Evolutionary conservation across 1,140 invertebrate species (phyloP).

Genomic region (Drosophila neocordata): DNA sequence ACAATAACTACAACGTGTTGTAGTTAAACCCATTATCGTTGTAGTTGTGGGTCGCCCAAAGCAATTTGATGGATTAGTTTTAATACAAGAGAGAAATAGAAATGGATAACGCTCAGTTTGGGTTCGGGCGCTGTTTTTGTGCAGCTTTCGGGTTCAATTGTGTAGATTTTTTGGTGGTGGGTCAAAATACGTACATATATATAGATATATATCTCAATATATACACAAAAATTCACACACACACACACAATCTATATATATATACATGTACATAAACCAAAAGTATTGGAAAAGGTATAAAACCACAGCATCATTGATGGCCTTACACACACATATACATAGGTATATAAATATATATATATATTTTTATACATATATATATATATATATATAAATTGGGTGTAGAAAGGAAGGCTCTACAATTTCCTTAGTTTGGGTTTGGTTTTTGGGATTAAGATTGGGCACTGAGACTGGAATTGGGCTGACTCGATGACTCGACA

Average conservation of each 20-base stretch:
- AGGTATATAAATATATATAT: too few relatives aligned
- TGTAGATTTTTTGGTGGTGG: slow-evolving; percentile 56
- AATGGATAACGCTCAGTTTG: slow-evolving; percentile 65
- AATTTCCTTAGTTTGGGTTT: slow-evolving; percentile 22
- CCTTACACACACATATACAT: neutral
- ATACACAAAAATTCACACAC: slow-evolving; percentile 12
- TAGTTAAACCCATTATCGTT: slow-evolving; percentile 64
- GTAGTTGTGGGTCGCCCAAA: slow-evolving; percentile 64
- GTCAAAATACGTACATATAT: slow-evolving; percentile 37
- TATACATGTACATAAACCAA: slow-evolving; percentile 20
- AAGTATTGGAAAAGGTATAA: slow-evolving; percentile 69
- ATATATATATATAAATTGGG: slow-evolving; percentile 7
- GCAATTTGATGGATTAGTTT: slow-evolving; percentile 78
- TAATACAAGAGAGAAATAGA: slow-evolving; percentile 57
- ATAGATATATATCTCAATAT: slow-evolving; percentile 19
- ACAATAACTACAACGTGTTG: slow-evolving; percentile 47
- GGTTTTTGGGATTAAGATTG: neutral
- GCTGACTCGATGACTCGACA: slow-evolving; percentile 65
- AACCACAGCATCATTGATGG: slow-evolving; percentile 63
- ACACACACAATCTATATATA: slow-evolving; percentile 24
- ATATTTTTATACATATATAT: too few relatives aligned
- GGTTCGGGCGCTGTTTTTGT: slow-evolving; percentile 43
- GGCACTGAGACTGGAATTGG: slow-evolving; percentile 33
- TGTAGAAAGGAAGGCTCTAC: slow-evolving; percentile 25
- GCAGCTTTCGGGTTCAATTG: slow-evolving; percentile 33